Percentiles rank a stretch among this genome's conserved stretches.
These are phyloP conservation scores for Schizaphis graminum DNA, from an alignment of 2,888 invertebrate species.

Conservation along the genomic window DNA sequence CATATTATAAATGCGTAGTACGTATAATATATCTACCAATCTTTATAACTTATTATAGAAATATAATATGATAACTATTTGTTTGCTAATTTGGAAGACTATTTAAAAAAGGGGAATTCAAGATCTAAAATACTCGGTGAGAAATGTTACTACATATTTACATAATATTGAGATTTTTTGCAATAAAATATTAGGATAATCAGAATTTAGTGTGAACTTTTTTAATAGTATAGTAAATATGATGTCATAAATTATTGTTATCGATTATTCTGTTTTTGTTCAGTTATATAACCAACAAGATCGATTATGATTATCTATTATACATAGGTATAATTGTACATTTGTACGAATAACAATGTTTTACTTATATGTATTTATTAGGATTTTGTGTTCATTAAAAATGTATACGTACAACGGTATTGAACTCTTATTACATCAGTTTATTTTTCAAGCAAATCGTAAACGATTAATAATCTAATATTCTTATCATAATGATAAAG, in stretches of 20 bases:
- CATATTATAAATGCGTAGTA: not conserved
- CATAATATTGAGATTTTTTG: not conserved
- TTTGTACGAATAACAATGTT: not conserved
- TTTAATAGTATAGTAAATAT: not conserved
- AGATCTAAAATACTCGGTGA: not conserved
- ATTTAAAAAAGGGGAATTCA: not conserved
- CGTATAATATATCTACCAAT: not conserved
- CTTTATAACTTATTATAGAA: not conserved
- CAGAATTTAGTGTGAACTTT: not conserved
- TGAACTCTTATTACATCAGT: not conserved
- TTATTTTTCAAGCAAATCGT: not conserved
- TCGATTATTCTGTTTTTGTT: not conserved
- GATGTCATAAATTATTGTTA: not conserved
- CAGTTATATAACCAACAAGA: not conserved
- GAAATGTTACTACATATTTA: not conserved
- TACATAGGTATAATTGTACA: not conserved
- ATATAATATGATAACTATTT: not conserved
- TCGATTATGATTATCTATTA: not conserved
- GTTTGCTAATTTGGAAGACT: not conserved
- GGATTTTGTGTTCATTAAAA: not conserved
- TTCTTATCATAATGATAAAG: conserved; percentile 44
- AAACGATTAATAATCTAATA: not conserved
- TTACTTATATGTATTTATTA: not conserved
- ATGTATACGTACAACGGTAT: not conserved
- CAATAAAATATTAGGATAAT: not conserved